Base-by-base conservation (phyloP, 2,888 invertebrate genomes). In the Masnerella sp. region DNA sequence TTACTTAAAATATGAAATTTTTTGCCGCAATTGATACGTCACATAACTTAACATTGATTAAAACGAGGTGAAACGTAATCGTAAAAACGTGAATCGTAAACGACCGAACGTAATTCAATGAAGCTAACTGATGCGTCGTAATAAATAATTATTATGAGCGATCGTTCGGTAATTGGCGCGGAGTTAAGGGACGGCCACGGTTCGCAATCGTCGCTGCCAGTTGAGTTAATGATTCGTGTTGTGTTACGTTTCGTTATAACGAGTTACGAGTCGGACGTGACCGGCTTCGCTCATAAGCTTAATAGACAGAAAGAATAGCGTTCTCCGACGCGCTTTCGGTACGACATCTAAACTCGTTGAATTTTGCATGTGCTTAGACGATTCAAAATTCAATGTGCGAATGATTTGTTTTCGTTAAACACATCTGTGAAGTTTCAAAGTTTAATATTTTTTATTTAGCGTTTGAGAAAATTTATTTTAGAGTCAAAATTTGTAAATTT, bases 221-320 rank as follows among this genome's bases (percentile, higher is more conserved):
- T 61, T 61, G 49, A 67, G 69, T 73, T 73, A 54, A 62, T 74
- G 78, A 83, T 82, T 83, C 80, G 75, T 78, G 80, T 82, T 81
- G 81, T 78, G 82, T 83, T 84, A 80, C 81, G 82, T 84, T 84
- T 83, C 83, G 83, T 82, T 83, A 79, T 80, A 80, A 75, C 80
- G 80, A 83, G 82, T 81, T 82, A 81, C 80, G 80, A 84, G 79
- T 74, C 61, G 77, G 62, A 84, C 84, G 84, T 84, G 84, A 85
- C 83, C 74, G 42, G 82, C 77, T 77, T 83, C 69, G 77, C 71
- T 69, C 77, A 79, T 78, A 77, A 78, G 80, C 61, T 61, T 34
- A 72, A 74, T 68, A 45, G 47, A 40, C 40, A 52, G 38, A 61
- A 62, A 65, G 40, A 62, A 38, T n/a, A n/a, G n/a, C n/a, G n/a